phyloP scores from a whole-genome alignment of 2,797 vertebrate genomes.

The Taenioides sp. region DNA sequence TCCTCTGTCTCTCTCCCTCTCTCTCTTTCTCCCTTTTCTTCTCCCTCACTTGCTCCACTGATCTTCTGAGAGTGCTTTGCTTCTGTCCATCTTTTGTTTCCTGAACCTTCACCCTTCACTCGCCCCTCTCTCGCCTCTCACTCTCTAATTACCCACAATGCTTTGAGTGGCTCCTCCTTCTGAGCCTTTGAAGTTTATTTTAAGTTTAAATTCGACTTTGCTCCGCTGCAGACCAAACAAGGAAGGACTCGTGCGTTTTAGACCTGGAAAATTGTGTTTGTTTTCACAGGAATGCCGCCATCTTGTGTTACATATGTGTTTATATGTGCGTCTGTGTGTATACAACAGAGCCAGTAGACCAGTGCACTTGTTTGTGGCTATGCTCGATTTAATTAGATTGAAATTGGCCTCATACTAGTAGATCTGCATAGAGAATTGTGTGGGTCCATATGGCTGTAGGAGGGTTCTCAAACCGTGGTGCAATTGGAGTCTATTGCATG shows the following conservation, averaged over 20 bases:
- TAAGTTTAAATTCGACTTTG: constrained; percentile 63
- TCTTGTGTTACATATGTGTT: constrained; percentile 63
- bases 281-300: constrained; percentile 42
- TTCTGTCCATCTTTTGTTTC: constrained; percentile 60
- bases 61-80: constrained; percentile 38
- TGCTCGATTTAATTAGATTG: constrained; percentile 23
- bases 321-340: constrained; percentile 45
- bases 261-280: constrained; percentile 21
- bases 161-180: constrained; percentile 62
- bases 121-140: constrained; percentile 46
- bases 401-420: constrained; percentile 31
- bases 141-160: constrained; percentile 70
- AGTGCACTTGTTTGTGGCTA: constrained; percentile 10
- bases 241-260: constrained; percentile 26
- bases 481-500: no score
- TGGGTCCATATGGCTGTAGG: no score
- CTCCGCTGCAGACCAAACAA: constrained; percentile 70
- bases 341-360: constrained; percentile 36
- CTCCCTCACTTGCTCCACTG: constrained; percentile 13
- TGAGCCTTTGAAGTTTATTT: constrained; percentile 74
- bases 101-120: constrained; percentile 51
- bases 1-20: no score
- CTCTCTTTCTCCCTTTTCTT: constrained; percentile 24
- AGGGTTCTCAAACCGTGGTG: no score
- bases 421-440: no score